Conservation (phyloP, 2,888 invertebrate genomes). For the Lepidochrysops patricia region DNA sequence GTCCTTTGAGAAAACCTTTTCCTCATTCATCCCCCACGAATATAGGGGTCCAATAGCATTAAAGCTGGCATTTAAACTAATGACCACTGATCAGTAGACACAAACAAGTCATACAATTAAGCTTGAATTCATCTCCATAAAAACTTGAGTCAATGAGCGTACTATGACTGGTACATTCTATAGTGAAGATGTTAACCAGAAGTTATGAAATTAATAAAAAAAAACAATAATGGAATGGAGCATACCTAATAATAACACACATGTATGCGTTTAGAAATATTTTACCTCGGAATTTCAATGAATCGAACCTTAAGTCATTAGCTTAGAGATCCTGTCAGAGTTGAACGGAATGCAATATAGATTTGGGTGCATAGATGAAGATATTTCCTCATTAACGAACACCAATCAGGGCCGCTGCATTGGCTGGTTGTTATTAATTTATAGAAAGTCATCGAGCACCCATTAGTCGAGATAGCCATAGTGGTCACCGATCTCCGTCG, state of each 20-base stretch:
- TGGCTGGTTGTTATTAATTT: conserved; percentile 69
- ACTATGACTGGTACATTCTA: conserved; percentile 2
- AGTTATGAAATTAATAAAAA: conserved; percentile 33
- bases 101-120: neutral
- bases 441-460: conserved; percentile 70
- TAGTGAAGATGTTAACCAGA: conserved; percentile 29
- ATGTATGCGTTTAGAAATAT: conserved; percentile 35
- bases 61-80: neutral
- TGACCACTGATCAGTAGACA: neutral
- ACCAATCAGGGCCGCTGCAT: conserved; percentile 53
- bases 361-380: conserved; percentile 57
- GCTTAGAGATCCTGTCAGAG: no score
- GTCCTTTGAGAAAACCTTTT: no score
- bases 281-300: no score
- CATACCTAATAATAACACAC: conserved; percentile 44
- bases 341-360: no score
- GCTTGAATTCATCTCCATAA: neutral
- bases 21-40: no score
- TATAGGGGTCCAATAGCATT: no score
- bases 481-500: conserved; percentile 43
- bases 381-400: conserved; percentile 61
- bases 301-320: no score
- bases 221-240: conserved; percentile 38
- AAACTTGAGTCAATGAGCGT: neutral
- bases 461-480: conserved; percentile 67